phyloP scores from a whole-genome alignment of 2,888 invertebrate species.

The Anaspis maculata region DNA sequence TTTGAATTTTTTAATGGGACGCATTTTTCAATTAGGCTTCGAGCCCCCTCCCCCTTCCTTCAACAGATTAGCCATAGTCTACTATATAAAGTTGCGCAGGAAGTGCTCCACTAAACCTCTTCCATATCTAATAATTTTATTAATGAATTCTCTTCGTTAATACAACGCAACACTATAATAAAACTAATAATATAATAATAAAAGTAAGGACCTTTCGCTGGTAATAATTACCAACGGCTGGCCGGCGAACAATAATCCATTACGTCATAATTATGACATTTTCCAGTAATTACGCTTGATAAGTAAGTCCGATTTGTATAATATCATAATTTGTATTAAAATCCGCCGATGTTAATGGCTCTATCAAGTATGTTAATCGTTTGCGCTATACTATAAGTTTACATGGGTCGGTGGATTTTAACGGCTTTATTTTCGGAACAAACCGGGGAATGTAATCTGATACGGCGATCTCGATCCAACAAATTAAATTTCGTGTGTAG shows the following conservation, averaged over 20 bases:
- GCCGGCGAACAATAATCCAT: slow-evolving; percentile 9
- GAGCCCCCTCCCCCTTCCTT: slow-evolving; percentile 1
- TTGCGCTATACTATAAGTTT: slow-evolving; percentile 10
- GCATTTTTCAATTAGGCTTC: too few species aligned
- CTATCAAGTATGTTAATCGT: slow-evolving; percentile 13
- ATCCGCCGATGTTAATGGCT: slow-evolving; percentile 9
- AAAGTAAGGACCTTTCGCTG: slow-evolving; percentile 6
- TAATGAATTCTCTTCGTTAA: slow-evolving; percentile 10
- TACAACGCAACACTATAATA: slow-evolving; percentile 2
- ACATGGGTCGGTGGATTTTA: slow-evolving; percentile 13
- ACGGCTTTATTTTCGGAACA: slow-evolving; percentile 13
- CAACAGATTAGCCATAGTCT: too few species aligned
- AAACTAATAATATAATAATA: too few species aligned
- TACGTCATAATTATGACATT: slow-evolving; percentile 13
- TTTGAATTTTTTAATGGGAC: too few species aligned
- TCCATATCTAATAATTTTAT: slow-evolving; percentile 4
- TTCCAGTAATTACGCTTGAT: slow-evolving; percentile 9
- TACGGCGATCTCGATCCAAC: too few species aligned
- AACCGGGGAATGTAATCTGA: too few species aligned
- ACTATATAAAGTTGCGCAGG: too few species aligned
- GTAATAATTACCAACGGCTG: slow-evolving; percentile 5
- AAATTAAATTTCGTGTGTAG: too few species aligned
- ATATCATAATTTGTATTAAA: slow-evolving; percentile 15
- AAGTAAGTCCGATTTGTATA: slow-evolving; percentile 12
- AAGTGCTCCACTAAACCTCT: too few species aligned